These are phyloP conservation scores for Stomatorhinus ivindoensis DNA, from an alignment of 2,113 vertebrate genomes.

Conservation along the genomic window DNA sequence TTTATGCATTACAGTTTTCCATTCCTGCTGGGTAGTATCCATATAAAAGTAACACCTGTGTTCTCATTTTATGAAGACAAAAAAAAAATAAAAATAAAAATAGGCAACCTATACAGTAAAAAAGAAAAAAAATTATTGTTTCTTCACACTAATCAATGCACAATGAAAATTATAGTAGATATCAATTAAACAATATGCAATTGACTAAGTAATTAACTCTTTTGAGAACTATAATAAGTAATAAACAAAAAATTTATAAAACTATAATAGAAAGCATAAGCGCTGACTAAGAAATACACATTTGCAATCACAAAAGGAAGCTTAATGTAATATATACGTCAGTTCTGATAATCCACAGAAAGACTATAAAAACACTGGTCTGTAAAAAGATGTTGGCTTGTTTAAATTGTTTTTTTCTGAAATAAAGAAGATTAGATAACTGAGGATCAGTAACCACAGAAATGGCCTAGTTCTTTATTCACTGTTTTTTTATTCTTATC, in stretches of 20 bases:
- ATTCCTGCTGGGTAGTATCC: conserved; percentile 48
- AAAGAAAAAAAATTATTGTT: background rate
- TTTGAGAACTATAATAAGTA: background rate
- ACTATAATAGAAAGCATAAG: background rate
- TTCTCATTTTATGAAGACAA: conserved; percentile 43
- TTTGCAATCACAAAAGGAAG: background rate
- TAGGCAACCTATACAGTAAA: background rate
- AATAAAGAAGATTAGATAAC: conserved; percentile 6
- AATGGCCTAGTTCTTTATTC: conserved; percentile 15
- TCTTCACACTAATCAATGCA: background rate
- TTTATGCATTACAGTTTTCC: conserved; percentile 40
- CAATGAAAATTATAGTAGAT: background rate
- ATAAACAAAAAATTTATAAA: background rate
- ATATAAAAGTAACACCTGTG: conserved; percentile 65
- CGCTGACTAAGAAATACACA: background rate
- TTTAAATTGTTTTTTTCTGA: background rate
- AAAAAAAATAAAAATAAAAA: background rate
- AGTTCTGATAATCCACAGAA: background rate
- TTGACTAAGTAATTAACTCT: background rate
- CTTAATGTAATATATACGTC: background rate
- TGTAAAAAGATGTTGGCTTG: background rate
- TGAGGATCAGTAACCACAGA: background rate
- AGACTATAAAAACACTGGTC: background rate
- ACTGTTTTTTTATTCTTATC: conserved; percentile 18
- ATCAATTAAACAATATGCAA: background rate